Base-by-base conservation (phyloP, 2,113 vertebrate species). In the Stictonetta naevosa region DNA sequence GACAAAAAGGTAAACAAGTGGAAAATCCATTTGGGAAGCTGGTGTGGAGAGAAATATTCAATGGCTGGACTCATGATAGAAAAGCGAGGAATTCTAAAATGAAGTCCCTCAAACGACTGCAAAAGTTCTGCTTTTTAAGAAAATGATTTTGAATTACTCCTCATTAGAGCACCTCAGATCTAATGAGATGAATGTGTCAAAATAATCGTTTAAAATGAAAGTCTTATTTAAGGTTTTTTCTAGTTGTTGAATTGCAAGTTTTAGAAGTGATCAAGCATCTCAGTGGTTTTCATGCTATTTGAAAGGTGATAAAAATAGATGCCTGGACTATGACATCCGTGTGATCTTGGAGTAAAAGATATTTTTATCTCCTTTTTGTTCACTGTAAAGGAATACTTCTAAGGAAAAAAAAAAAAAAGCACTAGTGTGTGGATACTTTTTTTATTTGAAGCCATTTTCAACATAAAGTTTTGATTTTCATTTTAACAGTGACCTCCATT, bases 1-100 rank as follows among this genome's bases (percentile, higher is more conserved):
- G 82, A 93, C 66, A 79, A 64, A 94, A 88, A 97, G 55, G 25
- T 94, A 92, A 94, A 96, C 62, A 96, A 92, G 76, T 93, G 90
- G 82, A 86, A 95, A 93, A 93, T 94, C 82, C 81, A 89, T 91
- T 50, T n/a, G 79, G 86, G 64, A 97, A 95, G 91, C 34, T 66
- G 33, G 52, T 78, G 48, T 81, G 88, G 86, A 90, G 69, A 71
- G 63, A 96, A 90, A 83, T 62, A 78, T 84, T 96, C 84, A 87
- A 82, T 93, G 77, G 60, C 68, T 92, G 66, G 84, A 90, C 91
- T 84, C 81, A 34, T 58, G 84, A 90, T 48, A 52, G 85, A 88
- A 94, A 93, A 93, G 82, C 92, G 59, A 92, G 67, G 52, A 93
- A 87, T 83, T 95, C 8, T 22, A 64, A 91, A 96, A 74, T n/a